A percentile compares a stretch with the other conserved stretches of the same genome.
Conservation (phyloP, 2,797 vertebrate species). For the Graptemys geographica region DNA sequence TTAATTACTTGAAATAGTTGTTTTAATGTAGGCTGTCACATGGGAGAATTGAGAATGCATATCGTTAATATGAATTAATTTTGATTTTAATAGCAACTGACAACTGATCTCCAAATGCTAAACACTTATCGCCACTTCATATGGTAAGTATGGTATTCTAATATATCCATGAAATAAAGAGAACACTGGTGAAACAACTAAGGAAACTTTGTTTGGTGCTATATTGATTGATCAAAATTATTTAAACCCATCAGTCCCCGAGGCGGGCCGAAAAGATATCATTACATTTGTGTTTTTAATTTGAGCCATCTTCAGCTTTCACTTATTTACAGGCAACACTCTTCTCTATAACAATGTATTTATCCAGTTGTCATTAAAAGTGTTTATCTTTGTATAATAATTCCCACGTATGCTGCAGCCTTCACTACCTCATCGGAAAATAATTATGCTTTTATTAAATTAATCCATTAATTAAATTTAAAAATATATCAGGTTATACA, state of each 20-base stretch:
- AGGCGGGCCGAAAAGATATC: not conserved
- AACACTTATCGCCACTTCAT: conserved; percentile 74
- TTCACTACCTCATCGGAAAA: conserved; percentile 1
- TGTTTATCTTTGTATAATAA: not conserved
- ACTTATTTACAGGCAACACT: not conserved
- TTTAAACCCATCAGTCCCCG: conserved; percentile 27
- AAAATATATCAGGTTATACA: not conserved
- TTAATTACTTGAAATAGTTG: conserved; percentile 84
- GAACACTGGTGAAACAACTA: conserved; percentile 30
- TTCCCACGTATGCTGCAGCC: not conserved
- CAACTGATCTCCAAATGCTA: conserved; percentile 82
- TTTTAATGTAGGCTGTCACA: conserved; percentile 84
- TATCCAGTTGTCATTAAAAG: not conserved
- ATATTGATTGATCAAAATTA: conserved; percentile 41
- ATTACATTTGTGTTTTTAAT: conserved; percentile 1
- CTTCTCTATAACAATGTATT: not conserved
- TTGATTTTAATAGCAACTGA: conserved; percentile 86
- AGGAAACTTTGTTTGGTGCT: conserved; percentile 70
- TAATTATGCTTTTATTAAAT: not conserved
- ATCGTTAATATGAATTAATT: conserved; percentile 87
- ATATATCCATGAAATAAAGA: conserved; percentile 71
- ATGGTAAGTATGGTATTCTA: conserved; percentile 68
- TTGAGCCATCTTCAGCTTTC: not conserved
- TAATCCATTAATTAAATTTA: not conserved
- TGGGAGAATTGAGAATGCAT: conserved; percentile 83